These are phyloP conservation scores for Panzeria rudis DNA, from an alignment of 2,888 invertebrate species.

Conservation along the genomic window DNA sequence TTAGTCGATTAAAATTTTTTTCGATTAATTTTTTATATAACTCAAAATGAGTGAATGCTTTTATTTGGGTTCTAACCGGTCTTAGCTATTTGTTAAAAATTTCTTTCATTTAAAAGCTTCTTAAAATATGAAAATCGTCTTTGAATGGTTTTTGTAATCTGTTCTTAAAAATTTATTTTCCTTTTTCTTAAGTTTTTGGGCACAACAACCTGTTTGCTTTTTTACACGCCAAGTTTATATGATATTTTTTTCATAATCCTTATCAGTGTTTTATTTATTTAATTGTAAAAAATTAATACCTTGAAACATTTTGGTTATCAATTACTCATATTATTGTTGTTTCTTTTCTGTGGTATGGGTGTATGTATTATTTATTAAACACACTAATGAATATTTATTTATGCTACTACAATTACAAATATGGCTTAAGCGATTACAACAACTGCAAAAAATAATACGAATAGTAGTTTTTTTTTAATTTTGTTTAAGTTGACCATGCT, in stretches of 20 bases:
- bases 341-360: slow-evolving; percentile 10
- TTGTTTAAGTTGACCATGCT: slow-evolving; percentile 49
- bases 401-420: slow-evolving; percentile 32
- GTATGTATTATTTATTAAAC: slow-evolving; percentile 18
- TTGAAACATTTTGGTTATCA: slow-evolving; percentile 65
- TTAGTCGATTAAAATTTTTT: background rate
- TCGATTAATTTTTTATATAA: too few relatives aligned
- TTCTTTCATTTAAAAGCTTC: too few relatives aligned
- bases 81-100: too few relatives aligned
- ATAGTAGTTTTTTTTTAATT: background rate
- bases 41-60: too few relatives aligned
- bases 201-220: background rate
- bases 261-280: slow-evolving; percentile 39
- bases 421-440: slow-evolving; percentile 38
- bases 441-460: background rate
- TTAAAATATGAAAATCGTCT: background rate
- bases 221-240: background rate
- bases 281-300: slow-evolving; percentile 29
- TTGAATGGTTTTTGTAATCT: background rate
- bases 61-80: too few relatives aligned
- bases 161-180: background rate
- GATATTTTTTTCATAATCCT: slow-evolving; percentile 27
- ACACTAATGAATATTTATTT: slow-evolving; percentile 36
- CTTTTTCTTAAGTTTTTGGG: background rate
- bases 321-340: slow-evolving; percentile 53